phyloP scores from a whole-genome alignment of 2,797 vertebrate species.

The Protosalanx chinensis region DNA sequence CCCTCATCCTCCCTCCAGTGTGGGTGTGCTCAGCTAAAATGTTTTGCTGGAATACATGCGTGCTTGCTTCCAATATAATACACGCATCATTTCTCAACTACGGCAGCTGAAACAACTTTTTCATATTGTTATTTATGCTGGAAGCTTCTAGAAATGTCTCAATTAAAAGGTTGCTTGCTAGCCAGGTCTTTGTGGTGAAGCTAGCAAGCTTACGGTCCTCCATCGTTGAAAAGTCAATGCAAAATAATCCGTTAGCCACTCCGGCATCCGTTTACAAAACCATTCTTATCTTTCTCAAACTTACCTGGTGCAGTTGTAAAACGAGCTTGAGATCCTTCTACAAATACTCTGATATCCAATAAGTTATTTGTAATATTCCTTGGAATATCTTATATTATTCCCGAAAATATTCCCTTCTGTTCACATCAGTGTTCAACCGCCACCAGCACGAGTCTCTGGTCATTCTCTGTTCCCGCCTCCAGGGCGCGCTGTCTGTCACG shows the following conservation, averaged over 20 bases:
- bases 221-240: constrained; percentile 70
- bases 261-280: constrained; percentile 31
- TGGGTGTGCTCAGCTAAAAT: constrained; percentile 1
- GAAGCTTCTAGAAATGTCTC: background rate
- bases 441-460: constrained; percentile 62
- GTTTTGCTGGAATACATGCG: background rate
- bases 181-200: background rate
- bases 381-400: constrained; percentile 24
- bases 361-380: constrained; percentile 27
- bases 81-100: background rate
- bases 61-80: background rate
- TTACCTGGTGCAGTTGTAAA: constrained; percentile 58
- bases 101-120: background rate
- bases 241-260: constrained; percentile 67
- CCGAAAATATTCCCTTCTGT: constrained; percentile 46
- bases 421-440: constrained; percentile 73
- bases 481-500: constrained; percentile 40
- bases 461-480: constrained; percentile 43
- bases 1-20: background rate
- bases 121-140: background rate
- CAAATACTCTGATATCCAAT: constrained; percentile 35
- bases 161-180: constrained; percentile 45
- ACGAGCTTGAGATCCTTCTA: constrained; percentile 22
- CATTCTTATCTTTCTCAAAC: constrained; percentile 29
- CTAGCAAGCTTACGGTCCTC: constrained; percentile 50